Percentiles rank a stretch among this genome's conserved stretches.
These are phyloP conservation scores for Parotocinclus haroldoi DNA, from an alignment of 2,797 vertebrate genomes.

Conservation along the genomic window DNA sequence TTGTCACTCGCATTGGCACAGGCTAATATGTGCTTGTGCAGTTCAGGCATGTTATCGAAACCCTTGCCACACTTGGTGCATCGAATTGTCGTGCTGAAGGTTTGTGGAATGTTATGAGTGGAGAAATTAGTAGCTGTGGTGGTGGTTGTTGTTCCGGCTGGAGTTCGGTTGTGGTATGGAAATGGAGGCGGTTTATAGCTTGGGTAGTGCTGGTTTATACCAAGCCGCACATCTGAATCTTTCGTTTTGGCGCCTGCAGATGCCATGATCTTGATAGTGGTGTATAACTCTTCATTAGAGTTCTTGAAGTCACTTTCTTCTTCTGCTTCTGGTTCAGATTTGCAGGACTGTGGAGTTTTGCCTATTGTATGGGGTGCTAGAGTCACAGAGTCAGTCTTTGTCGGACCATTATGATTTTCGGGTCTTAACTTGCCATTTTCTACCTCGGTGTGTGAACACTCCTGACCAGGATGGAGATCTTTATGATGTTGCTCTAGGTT, in stretches of 20 bases:
- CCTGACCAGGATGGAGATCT: constrained; percentile 88
- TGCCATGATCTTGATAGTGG: constrained; percentile 93
- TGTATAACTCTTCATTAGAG: constrained; percentile 86
- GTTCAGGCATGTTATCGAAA: constrained; percentile 97
- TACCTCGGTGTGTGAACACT: constrained; percentile 85
- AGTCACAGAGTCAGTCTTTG: constrained; percentile 48
- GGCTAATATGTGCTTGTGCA: constrained; percentile 92
- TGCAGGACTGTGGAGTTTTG: constrained; percentile 14
- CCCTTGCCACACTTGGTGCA: constrained; percentile 97
- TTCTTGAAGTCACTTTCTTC: constrained; percentile 75
- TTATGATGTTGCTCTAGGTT: constrained; percentile 96
- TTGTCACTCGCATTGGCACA: constrained; percentile 96
- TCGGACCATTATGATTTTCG: constrained; percentile 89
- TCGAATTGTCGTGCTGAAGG: constrained; percentile 93
- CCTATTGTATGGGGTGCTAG: constrained; percentile 39
- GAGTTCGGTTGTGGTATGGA: constrained; percentile 93
- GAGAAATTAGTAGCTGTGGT: constrained; percentile 92
- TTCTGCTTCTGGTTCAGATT: constrained; percentile 54
- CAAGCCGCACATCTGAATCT: constrained; percentile 90
- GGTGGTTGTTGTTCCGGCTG: constrained; percentile 77
- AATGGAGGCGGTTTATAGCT: constrained; percentile 97
- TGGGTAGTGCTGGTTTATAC: constrained; percentile 96
- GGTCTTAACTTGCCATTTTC: constrained; percentile 92
- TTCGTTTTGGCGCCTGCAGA: constrained; percentile 83
- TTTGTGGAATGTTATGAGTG: constrained; percentile 98